Conservation (phyloP, 2,888 invertebrate genomes). For the Beris morrisii region DNA sequence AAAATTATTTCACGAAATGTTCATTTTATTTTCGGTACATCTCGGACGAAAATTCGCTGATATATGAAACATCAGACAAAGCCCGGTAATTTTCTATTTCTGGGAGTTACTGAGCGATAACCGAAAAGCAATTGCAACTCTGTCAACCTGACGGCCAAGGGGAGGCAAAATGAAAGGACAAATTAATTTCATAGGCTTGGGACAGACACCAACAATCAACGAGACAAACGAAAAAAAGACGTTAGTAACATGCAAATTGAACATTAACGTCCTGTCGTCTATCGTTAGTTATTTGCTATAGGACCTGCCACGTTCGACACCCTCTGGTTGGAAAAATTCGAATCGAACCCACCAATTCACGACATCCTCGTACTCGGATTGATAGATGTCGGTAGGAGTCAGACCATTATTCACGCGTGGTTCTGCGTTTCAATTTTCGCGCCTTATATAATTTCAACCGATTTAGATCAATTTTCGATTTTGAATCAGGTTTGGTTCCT, state of each 20-base stretch:
- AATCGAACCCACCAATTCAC: constrained; percentile 1
- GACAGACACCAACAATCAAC: not conserved
- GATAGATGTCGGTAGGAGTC: constrained; percentile 13
- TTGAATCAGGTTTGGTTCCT: not conserved
- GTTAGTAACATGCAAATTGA: constrained; percentile 21
- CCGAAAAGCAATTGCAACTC: constrained; percentile 3
- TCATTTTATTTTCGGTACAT: too few species aligned
- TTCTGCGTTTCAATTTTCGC: constrained; percentile 21
- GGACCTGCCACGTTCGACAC: not conserved
- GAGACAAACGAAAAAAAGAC: not conserved
- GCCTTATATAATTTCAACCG: constrained; percentile 9
- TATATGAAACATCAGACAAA: too few species aligned
- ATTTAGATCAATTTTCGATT: constrained; percentile 4
- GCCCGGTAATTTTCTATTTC: too few species aligned
- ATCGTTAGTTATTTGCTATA: constrained; percentile 22
- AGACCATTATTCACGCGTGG: constrained; percentile 12
- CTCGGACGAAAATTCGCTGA: too few species aligned
- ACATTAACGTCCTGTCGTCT: constrained; percentile 22
- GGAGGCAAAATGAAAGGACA: not conserved
- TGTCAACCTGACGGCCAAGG: not conserved
- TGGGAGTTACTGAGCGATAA: not conserved
- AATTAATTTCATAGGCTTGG: not conserved
- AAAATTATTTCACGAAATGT: not conserved
- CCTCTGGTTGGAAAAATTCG: constrained; percentile 2
- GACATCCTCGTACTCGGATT: constrained; percentile 4